These are phyloP conservation scores for Todiramphus saurophagus DNA, from an alignment of 2,113 vertebrate genomes.

Conservation along the genomic window DNA sequence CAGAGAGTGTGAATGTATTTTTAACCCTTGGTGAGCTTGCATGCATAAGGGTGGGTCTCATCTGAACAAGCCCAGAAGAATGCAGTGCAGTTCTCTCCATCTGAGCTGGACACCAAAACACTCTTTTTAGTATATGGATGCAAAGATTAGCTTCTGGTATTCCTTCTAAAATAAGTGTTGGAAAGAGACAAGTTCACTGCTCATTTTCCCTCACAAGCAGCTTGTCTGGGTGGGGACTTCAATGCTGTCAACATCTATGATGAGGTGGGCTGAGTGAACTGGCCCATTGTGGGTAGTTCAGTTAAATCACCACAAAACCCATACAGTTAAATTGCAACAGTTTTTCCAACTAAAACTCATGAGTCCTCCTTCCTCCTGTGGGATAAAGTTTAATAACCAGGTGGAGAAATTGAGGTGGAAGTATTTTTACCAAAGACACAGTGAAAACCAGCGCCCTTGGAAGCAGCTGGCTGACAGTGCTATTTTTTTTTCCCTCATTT, in stretches of 20 bases:
- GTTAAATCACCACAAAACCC: background rate
- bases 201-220: background rate
- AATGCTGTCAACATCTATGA: background rate
- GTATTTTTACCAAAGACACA: background rate
- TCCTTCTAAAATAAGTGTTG: background rate
- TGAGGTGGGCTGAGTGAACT: background rate
- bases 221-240: background rate
- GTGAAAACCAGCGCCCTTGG: background rate
- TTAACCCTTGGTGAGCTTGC: background rate
- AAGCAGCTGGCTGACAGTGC: background rate
- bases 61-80: background rate
- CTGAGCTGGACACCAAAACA: background rate
- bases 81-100: background rate
- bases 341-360: background rate
- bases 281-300: background rate
- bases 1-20: background rate
- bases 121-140: background rate
- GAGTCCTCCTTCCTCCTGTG: background rate
- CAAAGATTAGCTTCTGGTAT: background rate
- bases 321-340: background rate
- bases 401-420: background rate
- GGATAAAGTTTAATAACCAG: background rate
- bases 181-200: background rate
- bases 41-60: background rate
- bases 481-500: slow-evolving; percentile 20